Evolutionary conservation across 2,888 invertebrate species (phyloP), one percentile per base, ranked within the genome.

Genomic region (Drosophila anomelani): DNA sequence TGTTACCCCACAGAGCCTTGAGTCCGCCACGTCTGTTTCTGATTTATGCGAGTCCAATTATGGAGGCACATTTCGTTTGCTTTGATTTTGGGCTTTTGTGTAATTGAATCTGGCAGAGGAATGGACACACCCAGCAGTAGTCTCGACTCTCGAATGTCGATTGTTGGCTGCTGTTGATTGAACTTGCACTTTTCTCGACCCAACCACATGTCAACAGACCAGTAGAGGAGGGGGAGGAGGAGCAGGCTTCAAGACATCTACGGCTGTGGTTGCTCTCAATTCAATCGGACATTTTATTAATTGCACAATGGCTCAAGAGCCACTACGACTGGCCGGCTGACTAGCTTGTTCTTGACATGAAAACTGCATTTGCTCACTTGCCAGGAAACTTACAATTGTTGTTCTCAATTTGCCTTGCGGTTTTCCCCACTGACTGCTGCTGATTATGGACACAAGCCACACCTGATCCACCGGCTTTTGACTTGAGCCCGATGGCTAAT

Each of bases 241-340:
- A 15, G 29, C 13, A 15, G 17, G 13, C 80, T 75, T 83, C 70
- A 77, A 81, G 79, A 59, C 74, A 70, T 75, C 77, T 78, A 44
- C 20, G 58, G 15, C 34, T 78, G 85, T 63, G 85, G 84, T 79
- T 75, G 77, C 47, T 76, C 85, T 78, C 80, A 85, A 87, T 87
- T 85, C 74, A 78, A 62, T 76, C 69, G 74, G 79, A 84, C 85
- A 81, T 85, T 80, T 85, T 77, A 84, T 87, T 87, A 85, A 88
- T 87, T 89, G 83, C 63, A 75, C 75, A 74, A 71, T 68, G 62
- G 44, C 72, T 49, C 54, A 69, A 46, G 72, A 75, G 64, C 69
- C 46, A n/a, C 49, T 56, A 5, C 34, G 5, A 51, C 17, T 49
- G 32, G 38, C 64, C 20, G 41, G 17, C 41, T 12, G 43, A 43